These are phyloP conservation scores for Chelmon rostratus DNA, from an alignment of 2,797 vertebrate species.

Conservation along the genomic window DNA sequence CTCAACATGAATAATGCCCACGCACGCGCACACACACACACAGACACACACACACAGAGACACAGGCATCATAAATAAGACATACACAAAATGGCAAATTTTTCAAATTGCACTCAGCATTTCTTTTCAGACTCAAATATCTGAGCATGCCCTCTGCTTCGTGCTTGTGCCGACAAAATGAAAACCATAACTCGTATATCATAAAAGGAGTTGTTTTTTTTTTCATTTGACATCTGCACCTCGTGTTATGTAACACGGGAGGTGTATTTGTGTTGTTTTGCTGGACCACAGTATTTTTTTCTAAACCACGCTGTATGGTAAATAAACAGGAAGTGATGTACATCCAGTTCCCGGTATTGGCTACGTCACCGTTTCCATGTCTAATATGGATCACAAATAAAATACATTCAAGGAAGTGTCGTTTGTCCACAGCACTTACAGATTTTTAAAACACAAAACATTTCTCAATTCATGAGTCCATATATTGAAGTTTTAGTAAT, in stretches of 20 bases:
- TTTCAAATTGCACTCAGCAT: neutral
- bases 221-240: neutral
- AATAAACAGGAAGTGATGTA: slow-evolving; percentile 79
- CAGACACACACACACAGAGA: too few relatives aligned
- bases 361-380: slow-evolving; percentile 40
- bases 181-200: neutral
- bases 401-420: slow-evolving; percentile 54
- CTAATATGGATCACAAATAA: slow-evolving; percentile 54
- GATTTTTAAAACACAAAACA: slow-evolving; percentile 28
- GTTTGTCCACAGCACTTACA: slow-evolving; percentile 67
- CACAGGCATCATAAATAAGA: too few relatives aligned
- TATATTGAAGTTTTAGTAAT: slow-evolving; percentile 8
- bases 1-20: too few relatives aligned
- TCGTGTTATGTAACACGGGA: neutral
- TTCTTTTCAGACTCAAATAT: slow-evolving; percentile 2
- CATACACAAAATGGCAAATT: neutral
- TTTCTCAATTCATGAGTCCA: slow-evolving; percentile 4
- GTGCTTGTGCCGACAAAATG: neutral
- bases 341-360: slow-evolving; percentile 54
- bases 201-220: neutral
- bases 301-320: slow-evolving; percentile 51
- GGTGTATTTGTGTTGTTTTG: slow-evolving; percentile 32
- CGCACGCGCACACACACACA: too few relatives aligned
- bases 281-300: slow-evolving; percentile 30
- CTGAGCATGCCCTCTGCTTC: neutral